These are phyloP conservation scores for Apotomis betuletana DNA, from an alignment of 2,888 invertebrate genomes.

Conservation along the genomic window DNA sequence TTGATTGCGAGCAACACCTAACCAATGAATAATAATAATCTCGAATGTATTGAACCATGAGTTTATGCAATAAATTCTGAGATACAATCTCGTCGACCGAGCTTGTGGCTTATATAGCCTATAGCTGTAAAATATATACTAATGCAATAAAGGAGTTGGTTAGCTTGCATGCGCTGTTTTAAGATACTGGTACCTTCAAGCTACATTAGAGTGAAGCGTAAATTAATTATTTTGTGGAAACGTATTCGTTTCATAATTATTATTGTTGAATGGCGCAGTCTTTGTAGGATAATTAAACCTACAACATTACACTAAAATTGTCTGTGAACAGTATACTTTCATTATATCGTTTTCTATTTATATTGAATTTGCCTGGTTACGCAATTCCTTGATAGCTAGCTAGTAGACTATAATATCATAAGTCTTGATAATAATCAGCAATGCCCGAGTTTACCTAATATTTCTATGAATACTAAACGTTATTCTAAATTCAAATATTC, in stretches of 20 bases:
- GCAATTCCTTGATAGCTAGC: background rate
- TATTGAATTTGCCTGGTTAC: no score
- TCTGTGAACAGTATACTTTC: no score
- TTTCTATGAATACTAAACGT: constrained; percentile 26
- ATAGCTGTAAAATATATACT: constrained; percentile 14
- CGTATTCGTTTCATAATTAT: no score
- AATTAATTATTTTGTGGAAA: no score
- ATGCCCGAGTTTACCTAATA: constrained; percentile 17
- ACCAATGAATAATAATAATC: constrained; percentile 43
- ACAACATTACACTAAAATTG: no score
- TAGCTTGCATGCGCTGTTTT: background rate
- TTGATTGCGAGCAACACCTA: constrained; percentile 34
- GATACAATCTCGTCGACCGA: constrained; percentile 37
- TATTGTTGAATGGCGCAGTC: no score
- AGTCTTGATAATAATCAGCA: constrained; percentile 11
- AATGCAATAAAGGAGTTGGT: constrained; percentile 24
- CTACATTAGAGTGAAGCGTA: background rate
- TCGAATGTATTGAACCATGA: constrained; percentile 38
- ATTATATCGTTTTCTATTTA: no score
- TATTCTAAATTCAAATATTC: constrained; percentile 13
- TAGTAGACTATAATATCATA: background rate
- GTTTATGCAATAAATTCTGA: constrained; percentile 41
- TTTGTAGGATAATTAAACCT: no score
- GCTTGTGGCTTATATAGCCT: constrained; percentile 21
- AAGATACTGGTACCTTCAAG: background rate